A percentile compares a stretch with the other conserved stretches of the same genome.
Evolutionary conservation across 1,140 invertebrate species (phyloP).

Genomic region (Ptiloglossa arizonensis): DNA sequence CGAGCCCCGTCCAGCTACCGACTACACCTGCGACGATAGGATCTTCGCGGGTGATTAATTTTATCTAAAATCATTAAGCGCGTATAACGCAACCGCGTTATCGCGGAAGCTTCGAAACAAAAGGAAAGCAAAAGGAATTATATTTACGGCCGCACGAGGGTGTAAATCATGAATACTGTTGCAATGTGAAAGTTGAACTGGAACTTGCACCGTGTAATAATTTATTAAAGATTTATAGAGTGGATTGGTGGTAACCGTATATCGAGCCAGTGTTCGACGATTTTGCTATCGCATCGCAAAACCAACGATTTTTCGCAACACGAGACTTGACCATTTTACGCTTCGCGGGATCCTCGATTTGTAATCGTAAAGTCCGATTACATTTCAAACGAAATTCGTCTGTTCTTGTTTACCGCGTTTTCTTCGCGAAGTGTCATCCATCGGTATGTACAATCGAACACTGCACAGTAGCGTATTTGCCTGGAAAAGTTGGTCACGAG

Average conservation of each 20-base stretch:
- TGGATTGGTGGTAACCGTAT: not conserved
- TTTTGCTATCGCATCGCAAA: not conserved
- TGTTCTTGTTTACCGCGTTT: no score
- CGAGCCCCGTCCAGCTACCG: not conserved
- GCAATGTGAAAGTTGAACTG: slow-evolving; percentile 1
- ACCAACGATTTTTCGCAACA: no score
- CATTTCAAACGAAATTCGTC: no score
- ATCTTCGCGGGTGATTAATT: slow-evolving; percentile 19
- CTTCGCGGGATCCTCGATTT: no score
- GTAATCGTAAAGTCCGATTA: no score
- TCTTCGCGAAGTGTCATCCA: no score
- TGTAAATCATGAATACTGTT: slow-evolving; percentile 6
- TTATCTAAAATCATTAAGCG: slow-evolving; percentile 22
- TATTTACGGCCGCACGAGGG: not conserved
- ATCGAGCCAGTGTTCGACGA: no score
- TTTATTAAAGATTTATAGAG: not conserved
- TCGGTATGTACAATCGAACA: no score
- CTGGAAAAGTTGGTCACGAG: no score
- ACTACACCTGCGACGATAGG: slow-evolving; percentile 2
- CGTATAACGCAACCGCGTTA: not conserved
- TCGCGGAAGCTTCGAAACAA: slow-evolving; percentile 2
- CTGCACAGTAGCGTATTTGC: no score
- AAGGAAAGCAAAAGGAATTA: not conserved
- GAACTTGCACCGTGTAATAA: not conserved
- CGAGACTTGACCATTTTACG: no score